These are phyloP conservation scores for Oegoconia quadripuncta DNA, from an alignment of 2,888 invertebrate species.

Conservation along the genomic window DNA sequence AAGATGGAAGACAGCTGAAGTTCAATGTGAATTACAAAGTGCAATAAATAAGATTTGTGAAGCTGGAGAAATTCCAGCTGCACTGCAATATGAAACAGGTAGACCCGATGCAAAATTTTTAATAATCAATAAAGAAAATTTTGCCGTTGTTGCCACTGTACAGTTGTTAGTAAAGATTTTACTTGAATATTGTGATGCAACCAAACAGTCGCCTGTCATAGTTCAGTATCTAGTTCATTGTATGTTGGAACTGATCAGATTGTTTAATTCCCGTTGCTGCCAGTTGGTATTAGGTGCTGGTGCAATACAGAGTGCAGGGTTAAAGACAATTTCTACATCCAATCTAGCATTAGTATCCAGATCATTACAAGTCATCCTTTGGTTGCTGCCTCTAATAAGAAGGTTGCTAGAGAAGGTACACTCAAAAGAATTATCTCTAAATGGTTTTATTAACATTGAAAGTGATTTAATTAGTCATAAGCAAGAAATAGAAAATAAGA, in stretches of 20 bases:
- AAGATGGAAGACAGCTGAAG: slow-evolving; percentile 95
- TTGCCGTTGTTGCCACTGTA: slow-evolving; percentile 88
- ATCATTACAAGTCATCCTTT: slow-evolving; percentile 88
- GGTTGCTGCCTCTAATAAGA: slow-evolving; percentile 87
- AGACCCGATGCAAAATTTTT: slow-evolving; percentile 78
- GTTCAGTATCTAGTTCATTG: slow-evolving; percentile 90
- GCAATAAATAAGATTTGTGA: slow-evolving; percentile 86
- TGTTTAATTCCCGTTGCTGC: slow-evolving; percentile 93
- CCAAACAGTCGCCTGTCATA: slow-evolving; percentile 86
- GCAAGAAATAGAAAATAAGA: slow-evolving; percentile 94
- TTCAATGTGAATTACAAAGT: slow-evolving; percentile 92
- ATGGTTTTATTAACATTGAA: slow-evolving; percentile 85
- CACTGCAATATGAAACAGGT: slow-evolving; percentile 50
- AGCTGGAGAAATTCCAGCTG: slow-evolving; percentile 65
- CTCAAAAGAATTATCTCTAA: slow-evolving; percentile 64
- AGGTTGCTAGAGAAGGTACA: slow-evolving; percentile 82
- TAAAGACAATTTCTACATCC: slow-evolving; percentile 96
- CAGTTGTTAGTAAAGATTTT: slow-evolving; percentile 93
- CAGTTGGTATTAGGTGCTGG: slow-evolving; percentile 98
- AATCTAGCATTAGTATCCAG: slow-evolving; percentile 93
- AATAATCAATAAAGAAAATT: slow-evolving; percentile 84
- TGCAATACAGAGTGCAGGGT: slow-evolving; percentile 95
- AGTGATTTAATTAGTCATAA: slow-evolving; percentile 92
- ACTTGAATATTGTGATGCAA: slow-evolving; percentile 93
- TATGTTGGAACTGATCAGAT: slow-evolving; percentile 92